phyloP scores from a whole-genome alignment of 2,888 invertebrate species.

The Pocota personata region DNA sequence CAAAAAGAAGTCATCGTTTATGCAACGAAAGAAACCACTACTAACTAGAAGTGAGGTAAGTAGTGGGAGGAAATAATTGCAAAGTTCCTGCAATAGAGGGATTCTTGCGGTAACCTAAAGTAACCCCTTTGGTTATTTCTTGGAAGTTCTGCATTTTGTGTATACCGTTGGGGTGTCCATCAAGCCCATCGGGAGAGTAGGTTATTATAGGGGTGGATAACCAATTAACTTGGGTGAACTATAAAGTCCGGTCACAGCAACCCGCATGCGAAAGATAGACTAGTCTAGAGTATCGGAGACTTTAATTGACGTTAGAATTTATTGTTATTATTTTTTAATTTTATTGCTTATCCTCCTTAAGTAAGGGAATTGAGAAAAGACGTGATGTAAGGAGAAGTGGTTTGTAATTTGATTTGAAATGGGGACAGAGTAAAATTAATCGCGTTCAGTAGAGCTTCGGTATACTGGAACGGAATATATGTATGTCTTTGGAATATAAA shows the following conservation, averaged over 20 bases:
- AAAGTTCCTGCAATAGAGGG: conserved; percentile 23
- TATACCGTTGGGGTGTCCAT: not conserved
- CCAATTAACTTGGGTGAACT: conserved; percentile 60
- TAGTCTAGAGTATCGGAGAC: not conserved
- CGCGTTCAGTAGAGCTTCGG: too few species aligned
- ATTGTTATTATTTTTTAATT: conserved; percentile 55
- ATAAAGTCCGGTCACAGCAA: conserved; percentile 19
- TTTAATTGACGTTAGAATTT: conserved; percentile 64
- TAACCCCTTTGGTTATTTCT: conserved; percentile 12
- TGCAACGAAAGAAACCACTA: conserved; percentile 81
- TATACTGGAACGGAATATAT: too few species aligned
- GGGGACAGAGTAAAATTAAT: not conserved
- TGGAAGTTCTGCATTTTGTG: conserved; percentile 8
- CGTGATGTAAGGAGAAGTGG: not conserved
- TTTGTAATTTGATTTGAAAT: conserved; percentile 1
- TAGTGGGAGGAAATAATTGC: conserved; percentile 75
- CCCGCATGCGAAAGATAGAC: not conserved
- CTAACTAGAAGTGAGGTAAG: conserved; percentile 83
- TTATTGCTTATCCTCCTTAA: conserved; percentile 3
- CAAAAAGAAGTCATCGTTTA: conserved; percentile 81
- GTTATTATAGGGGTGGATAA: conserved; percentile 1
- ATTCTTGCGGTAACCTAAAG: conserved; percentile 28
- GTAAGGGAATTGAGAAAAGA: not conserved
- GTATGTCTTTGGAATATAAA: too few species aligned
- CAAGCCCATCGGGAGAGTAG: not conserved